These are phyloP conservation scores for Alloplasta piceator DNA, from an alignment of 2,888 invertebrate genomes.

Conservation along the genomic window DNA sequence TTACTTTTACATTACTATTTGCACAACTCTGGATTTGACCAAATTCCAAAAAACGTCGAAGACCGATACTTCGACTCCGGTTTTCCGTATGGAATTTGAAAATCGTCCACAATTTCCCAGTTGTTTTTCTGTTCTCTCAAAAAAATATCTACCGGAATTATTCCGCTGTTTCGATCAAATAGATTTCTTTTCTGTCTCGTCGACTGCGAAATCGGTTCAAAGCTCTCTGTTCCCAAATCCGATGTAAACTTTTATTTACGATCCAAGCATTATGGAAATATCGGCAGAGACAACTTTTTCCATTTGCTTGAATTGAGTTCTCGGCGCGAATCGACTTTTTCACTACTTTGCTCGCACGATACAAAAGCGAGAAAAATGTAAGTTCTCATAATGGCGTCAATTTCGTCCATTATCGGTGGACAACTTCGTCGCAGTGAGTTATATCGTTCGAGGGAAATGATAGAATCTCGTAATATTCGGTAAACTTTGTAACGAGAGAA, in stretches of 20 bases:
- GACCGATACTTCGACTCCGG: no score
- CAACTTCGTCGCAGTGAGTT: conserved; percentile 27
- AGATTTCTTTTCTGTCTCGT: no score
- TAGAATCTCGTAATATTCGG: neutral
- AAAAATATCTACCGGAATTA: no score
- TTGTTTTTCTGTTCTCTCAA: neutral
- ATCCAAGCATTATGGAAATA: conserved; percentile 2
- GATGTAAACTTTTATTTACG: conserved; percentile 7
- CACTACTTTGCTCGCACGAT: neutral
- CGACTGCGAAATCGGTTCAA: no score
- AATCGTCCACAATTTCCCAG: no score
- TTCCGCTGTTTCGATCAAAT: no score
- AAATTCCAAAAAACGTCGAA: no score
- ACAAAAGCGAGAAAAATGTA: neutral
- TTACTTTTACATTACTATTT: no score
- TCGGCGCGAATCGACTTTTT: conserved; percentile 17
- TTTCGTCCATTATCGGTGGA: conserved; percentile 34
- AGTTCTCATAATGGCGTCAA: conserved; percentile 4
- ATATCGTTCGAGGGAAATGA: conserved; percentile 35
- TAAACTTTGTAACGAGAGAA: conserved; percentile 25
- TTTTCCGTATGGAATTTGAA: no score
- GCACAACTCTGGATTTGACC: no score
- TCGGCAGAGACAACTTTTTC: neutral
- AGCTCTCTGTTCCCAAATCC: conserved; percentile 4
- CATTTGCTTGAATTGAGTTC: conserved; percentile 18